Conservation (phyloP, 2,888 invertebrate species). For the Opisthograptis luteolata region DNA sequence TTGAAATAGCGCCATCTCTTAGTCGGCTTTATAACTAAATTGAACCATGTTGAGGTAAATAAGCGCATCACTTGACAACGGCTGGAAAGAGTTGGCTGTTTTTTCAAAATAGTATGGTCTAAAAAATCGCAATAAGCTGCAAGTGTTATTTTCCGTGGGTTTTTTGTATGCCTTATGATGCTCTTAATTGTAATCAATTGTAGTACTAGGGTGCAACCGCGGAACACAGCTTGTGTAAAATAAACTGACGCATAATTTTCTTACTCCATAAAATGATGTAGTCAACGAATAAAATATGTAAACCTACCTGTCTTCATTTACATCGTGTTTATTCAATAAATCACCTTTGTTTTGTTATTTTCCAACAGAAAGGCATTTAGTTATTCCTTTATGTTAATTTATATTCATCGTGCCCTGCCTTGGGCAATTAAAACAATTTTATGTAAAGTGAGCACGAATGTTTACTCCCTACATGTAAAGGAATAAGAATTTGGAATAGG, state of each 20-base stretch:
- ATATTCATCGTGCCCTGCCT: constrained; percentile 27
- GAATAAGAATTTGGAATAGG: constrained; percentile 28
- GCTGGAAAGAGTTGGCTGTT: neutral
- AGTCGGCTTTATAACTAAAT: constrained; percentile 1
- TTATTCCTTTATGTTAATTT: constrained; percentile 24
- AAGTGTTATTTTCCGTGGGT: too few relatives aligned
- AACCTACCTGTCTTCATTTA: too few relatives aligned
- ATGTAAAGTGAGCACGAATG: constrained; percentile 30
- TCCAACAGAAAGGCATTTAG: constrained; percentile 20
- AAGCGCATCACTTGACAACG: neutral
- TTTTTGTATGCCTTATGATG: too few relatives aligned
- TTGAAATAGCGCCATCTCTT: constrained; percentile 24
- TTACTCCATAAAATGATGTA: too few relatives aligned
- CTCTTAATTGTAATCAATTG: too few relatives aligned
- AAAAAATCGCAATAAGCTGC: too few relatives aligned
- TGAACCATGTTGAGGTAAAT: neutral
- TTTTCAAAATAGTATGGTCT: too few relatives aligned
- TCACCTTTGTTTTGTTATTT: constrained; percentile 17
- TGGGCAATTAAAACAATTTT: constrained; percentile 36
- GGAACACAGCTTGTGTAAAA: too few relatives aligned
- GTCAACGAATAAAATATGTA: too few relatives aligned
- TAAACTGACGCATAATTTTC: too few relatives aligned
- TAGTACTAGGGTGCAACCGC: too few relatives aligned
- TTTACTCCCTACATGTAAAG: constrained; percentile 20
- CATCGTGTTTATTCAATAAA: constrained; percentile 18